phyloP scores from a whole-genome alignment of 2,797 vertebrate genomes.

The Eptatretus atami region DNA sequence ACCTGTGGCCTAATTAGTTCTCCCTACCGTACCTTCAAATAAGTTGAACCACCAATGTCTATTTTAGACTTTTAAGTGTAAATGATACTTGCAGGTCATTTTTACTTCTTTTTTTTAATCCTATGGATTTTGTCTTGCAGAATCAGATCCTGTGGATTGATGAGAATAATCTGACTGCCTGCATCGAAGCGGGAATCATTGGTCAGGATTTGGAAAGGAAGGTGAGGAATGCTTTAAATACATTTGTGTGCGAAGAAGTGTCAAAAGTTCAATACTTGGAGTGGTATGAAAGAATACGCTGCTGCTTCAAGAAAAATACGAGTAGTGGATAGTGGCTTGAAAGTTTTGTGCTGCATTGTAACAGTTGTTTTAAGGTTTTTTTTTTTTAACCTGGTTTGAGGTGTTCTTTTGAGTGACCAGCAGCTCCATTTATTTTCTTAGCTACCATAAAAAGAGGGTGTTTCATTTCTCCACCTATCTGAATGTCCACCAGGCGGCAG shows the following conservation, averaged over 20 bases:
- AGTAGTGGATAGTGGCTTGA: background rate
- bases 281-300: background rate
- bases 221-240: conserved; percentile 18
- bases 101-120: background rate
- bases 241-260: too few species aligned
- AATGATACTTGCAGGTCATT: conserved; percentile 4
- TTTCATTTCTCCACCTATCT: conserved; percentile 11
- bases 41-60: too few species aligned
- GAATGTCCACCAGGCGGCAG: conserved; percentile 8
- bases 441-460: conserved; percentile 8
- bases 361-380: background rate
- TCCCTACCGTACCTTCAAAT: too few species aligned
- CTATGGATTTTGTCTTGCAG: conserved; percentile 17
- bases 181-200: conserved; percentile 64
- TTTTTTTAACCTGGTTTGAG: background rate
- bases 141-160: conserved; percentile 90
- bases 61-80: background rate
- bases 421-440: too few species aligned
- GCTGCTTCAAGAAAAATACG: background rate
- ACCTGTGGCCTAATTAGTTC: background rate
- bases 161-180: conserved; percentile 77
- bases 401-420: too few species aligned
- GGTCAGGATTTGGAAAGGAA: conserved; percentile 81
- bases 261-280: background rate
- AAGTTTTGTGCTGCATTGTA: background rate